Evolutionary conservation across 2,888 invertebrate species (phyloP).

Genomic region (Aphelenchoides bicaudatus): DNA sequence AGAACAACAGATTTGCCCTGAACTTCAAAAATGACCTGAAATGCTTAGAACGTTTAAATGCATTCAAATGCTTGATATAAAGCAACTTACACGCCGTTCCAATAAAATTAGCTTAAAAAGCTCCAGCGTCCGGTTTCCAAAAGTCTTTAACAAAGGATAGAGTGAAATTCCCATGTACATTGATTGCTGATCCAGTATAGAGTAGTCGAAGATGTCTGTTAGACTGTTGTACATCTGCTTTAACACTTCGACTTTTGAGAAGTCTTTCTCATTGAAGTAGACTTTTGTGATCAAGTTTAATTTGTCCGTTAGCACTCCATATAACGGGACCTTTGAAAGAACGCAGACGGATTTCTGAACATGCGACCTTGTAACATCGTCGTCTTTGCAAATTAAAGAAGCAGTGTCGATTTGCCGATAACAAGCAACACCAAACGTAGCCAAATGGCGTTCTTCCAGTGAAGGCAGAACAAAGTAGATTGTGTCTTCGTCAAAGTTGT

Average conservation of each 20-base stretch:
- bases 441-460: constrained; percentile 75
- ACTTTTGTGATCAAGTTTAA: constrained; percentile 91
- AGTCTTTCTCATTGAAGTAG: constrained; percentile 79
- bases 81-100: too few relatives aligned
- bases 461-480: constrained; percentile 93
- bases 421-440: constrained; percentile 92
- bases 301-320: constrained; percentile 85
- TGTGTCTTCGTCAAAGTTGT: constrained; percentile 73
- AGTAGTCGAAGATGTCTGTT: constrained; percentile 74
- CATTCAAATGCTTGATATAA: too few relatives aligned
- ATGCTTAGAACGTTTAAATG: too few relatives aligned
- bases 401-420: constrained; percentile 88
- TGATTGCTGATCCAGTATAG: constrained; percentile 65
- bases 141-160: constrained; percentile 13
- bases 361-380: constrained; percentile 91
- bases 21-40: constrained; percentile 83
- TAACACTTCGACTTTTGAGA: constrained; percentile 66
- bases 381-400: constrained; percentile 81
- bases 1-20: constrained; percentile 86
- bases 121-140: constrained; percentile 6
- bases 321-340: constrained; percentile 74
- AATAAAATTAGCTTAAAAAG: constrained; percentile 20
- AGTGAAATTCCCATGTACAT: constrained; percentile 67
- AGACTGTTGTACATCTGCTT: constrained; percentile 88
- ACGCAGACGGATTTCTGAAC: constrained; percentile 98